A percentile compares a stretch with the other conserved stretches of the same genome.
Conservation (phyloP, 2,888 invertebrate genomes). For the Apamea epomidion region DNA sequence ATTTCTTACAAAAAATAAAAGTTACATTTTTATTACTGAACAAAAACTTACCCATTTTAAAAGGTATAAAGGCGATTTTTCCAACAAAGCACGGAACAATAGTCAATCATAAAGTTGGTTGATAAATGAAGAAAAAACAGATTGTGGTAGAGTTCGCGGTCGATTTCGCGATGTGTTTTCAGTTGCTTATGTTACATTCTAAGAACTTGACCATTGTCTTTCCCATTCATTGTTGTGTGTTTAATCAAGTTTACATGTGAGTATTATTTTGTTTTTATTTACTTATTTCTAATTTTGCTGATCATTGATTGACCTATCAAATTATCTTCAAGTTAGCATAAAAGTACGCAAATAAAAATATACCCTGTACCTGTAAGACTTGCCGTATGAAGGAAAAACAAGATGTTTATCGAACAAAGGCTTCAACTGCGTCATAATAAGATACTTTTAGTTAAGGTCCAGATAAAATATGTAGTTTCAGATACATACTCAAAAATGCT, state of each 20-base stretch:
- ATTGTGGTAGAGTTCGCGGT: constrained; percentile 13
- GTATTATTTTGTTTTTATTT: constrained; percentile 15
- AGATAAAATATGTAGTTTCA: not conserved
- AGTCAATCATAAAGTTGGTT: constrained; percentile 47
- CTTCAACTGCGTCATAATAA: not conserved
- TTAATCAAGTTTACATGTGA: constrained; percentile 29
- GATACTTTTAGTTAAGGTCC: not conserved
- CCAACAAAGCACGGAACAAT: constrained; percentile 53
- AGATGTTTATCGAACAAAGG: not conserved
- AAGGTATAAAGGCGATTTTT: constrained; percentile 9
- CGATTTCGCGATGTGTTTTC: constrained; percentile 56
- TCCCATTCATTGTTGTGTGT: constrained; percentile 41
- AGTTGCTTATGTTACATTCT: constrained; percentile 60
- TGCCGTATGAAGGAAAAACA: not conserved
- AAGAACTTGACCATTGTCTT: constrained; percentile 65
- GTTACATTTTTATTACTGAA: not conserved
- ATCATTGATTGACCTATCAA: not conserved
- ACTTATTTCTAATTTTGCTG: not conserved
- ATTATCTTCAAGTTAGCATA: not conserved
- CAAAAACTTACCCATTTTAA: constrained; percentile 55
- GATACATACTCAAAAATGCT: too few species aligned
- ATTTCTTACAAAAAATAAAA: too few species aligned
- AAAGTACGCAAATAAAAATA: not conserved
- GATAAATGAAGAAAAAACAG: constrained; percentile 62
- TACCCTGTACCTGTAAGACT: not conserved